phyloP scores from a whole-genome alignment of 2,113 vertebrate genomes.

The Hemiprocne comata region DNA sequence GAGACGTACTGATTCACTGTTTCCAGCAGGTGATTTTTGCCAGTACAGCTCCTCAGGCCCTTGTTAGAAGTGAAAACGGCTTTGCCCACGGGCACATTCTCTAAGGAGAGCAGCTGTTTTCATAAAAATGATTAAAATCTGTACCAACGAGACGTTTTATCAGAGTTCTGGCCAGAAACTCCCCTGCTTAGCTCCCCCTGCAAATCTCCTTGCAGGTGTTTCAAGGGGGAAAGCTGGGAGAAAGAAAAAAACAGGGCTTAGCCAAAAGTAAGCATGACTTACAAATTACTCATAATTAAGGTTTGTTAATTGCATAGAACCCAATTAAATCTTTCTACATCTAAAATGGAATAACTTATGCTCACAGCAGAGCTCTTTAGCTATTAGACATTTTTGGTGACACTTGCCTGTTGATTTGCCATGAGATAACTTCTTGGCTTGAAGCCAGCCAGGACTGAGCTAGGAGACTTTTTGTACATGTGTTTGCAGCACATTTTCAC shows the following conservation, averaged over 20 bases:
- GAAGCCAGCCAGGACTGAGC: conserved; percentile 1
- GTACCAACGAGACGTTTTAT: conserved; percentile 42
- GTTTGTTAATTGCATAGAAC: conserved; percentile 64
- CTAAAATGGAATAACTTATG: conserved; percentile 65
- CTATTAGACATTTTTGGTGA: conserved; percentile 41
- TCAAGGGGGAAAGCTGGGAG: conserved; percentile 21
- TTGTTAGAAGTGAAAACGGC: conserved; percentile 8
- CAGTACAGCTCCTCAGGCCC: neutral
- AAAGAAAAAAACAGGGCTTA: conserved; percentile 28
- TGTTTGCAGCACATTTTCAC: conserved; percentile 63
- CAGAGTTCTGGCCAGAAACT: conserved; percentile 14
- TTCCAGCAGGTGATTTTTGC: conserved; percentile 44
- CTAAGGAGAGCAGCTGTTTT: conserved; percentile 50
- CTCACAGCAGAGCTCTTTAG: conserved; percentile 19
- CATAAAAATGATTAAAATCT: conserved; percentile 31
- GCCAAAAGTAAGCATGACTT: conserved; percentile 59
- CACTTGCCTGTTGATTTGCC: conserved; percentile 62
- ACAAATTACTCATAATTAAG: conserved; percentile 62
- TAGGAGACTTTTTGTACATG: conserved; percentile 35
- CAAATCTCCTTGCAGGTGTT: conserved; percentile 53
- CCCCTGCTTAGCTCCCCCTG: neutral
- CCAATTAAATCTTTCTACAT: conserved; percentile 59
- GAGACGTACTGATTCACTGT: neutral
- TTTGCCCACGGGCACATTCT: conserved; percentile 8
- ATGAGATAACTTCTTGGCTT: conserved; percentile 57